Base-by-base conservation (phyloP, 2,888 invertebrate genomes). In the Drosophila lutescens region DNA sequence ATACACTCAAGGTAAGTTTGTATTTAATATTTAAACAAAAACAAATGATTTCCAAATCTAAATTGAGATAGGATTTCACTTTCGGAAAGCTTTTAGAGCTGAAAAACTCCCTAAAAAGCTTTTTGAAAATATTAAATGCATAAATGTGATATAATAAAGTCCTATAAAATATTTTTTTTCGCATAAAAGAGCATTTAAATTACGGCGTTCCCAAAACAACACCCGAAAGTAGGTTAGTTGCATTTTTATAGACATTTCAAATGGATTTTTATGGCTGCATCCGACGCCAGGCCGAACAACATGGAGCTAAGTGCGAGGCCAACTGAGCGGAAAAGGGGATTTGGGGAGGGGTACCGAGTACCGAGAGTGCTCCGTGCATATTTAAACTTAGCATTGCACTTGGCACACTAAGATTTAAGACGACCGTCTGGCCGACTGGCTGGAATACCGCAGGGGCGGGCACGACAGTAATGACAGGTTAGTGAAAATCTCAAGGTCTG, bases 201-300 rank as follows among this genome's bases (percentile, higher is more conserved):
- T 15, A 67, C 68, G 56, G 0, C 15, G 7, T 41, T 10, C 15
- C 12, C 32, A 44, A 55, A 50, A 55, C 40, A 51, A 56, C 23
- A n/a, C 43, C 65, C 50, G 40, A 74, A 78, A 78, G 78, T 78
- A 63, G 75, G 80, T 80, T 80, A 78, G 71, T 72, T 75, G 68
- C 59, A 44, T 66, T 73, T 74, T 71, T 71, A 60, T 74, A 74
- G 73, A 60, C 77, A 70, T 63, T 78, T 69, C 55, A 72, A 68
- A 76, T 80, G 78, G 78, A 74, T 77, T 78, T 78, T 78, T 80
- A 78, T 78, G 78, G 78, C 75, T 78, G 78, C 78, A 72, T 72
- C 72, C 74, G 66, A 74, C 67, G 59, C 44, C 58, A 63, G 43
- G 12, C 68, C 60, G 36, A 40, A 40, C 30, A 9, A 46, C 71